Conservation (phyloP, 2,797 vertebrate genomes). For the Amblyopsis hoosieri region DNA sequence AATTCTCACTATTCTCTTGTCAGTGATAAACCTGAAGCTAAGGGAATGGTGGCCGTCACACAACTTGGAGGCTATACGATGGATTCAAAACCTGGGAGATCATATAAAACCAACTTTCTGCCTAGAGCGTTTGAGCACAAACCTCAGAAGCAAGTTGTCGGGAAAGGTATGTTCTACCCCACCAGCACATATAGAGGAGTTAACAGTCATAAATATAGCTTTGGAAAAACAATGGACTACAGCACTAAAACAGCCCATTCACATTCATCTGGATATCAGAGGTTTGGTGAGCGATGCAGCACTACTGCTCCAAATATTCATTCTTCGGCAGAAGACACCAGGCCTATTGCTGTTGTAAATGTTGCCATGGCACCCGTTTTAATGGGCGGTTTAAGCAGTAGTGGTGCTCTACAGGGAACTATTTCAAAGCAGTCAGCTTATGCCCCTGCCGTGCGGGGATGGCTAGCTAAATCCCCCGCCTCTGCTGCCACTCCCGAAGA, state of each 20-base stretch:
- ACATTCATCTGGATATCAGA: slow-evolving; percentile 11
- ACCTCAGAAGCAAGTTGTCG: background rate
- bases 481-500: slow-evolving; percentile 4
- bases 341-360: background rate
- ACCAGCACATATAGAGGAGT: background rate
- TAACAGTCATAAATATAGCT: background rate
- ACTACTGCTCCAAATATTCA: background rate
- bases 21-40: background rate
- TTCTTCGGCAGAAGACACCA: background rate
- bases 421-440: background rate
- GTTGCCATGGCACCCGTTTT: background rate
- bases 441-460: background rate
- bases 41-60: background rate
- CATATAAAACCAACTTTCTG: slow-evolving; percentile 1
- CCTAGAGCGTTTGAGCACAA: slow-evolving; percentile 24
- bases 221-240: slow-evolving; percentile 4
- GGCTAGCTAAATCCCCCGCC: background rate
- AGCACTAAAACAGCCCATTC: slow-evolving; percentile 5
- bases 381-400: background rate
- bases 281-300: slow-evolving; percentile 38
- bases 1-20: background rate
- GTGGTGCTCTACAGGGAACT: background rate
- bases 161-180: background rate
- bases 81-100: slow-evolving; percentile 13
- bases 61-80: background rate